These are phyloP conservation scores for Paraplagusia blochii DNA, from an alignment of 2,113 vertebrate genomes.

Conservation along the genomic window DNA sequence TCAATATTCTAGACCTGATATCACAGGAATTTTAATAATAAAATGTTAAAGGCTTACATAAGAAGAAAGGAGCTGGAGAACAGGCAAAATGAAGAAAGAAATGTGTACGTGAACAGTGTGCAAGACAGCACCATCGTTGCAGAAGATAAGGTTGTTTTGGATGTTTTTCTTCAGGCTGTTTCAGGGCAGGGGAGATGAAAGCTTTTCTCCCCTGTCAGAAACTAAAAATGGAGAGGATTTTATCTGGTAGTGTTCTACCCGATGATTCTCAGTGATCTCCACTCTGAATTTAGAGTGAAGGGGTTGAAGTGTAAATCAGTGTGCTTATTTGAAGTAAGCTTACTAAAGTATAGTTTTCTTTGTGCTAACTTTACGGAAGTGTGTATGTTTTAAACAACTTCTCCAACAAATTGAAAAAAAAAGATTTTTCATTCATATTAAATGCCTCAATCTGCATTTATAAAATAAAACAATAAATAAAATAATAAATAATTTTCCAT, in stretches of 20 bases:
- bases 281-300: slow-evolving; percentile 11
- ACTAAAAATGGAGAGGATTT: slow-evolving; percentile 53
- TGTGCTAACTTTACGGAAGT: slow-evolving; percentile 19
- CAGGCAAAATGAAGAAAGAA: not conserved
- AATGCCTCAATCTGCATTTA: too few species aligned
- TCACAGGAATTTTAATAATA: too few species aligned
- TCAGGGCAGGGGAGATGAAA: slow-evolving; percentile 56
- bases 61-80: slow-evolving; percentile 16
- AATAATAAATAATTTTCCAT: too few species aligned
- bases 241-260: slow-evolving; percentile 19
- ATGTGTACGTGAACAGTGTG: slow-evolving; percentile 10
- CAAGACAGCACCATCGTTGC: slow-evolving; percentile 41
- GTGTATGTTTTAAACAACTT: too few species aligned
- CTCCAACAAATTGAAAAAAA: too few species aligned
- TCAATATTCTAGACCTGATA: too few species aligned
- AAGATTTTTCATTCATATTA: too few species aligned
- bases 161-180: slow-evolving; percentile 49
- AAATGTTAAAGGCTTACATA: slow-evolving; percentile 23
- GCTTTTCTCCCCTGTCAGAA: slow-evolving; percentile 38
- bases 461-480: too few species aligned
- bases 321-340: slow-evolving; percentile 32
- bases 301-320: slow-evolving; percentile 48
- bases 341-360: slow-evolving; percentile 20
- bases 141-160: slow-evolving; percentile 46
- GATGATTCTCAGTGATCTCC: slow-evolving; percentile 32